Conservation (phyloP, 2,888 invertebrate species). For the Sycophila texana region DNA sequence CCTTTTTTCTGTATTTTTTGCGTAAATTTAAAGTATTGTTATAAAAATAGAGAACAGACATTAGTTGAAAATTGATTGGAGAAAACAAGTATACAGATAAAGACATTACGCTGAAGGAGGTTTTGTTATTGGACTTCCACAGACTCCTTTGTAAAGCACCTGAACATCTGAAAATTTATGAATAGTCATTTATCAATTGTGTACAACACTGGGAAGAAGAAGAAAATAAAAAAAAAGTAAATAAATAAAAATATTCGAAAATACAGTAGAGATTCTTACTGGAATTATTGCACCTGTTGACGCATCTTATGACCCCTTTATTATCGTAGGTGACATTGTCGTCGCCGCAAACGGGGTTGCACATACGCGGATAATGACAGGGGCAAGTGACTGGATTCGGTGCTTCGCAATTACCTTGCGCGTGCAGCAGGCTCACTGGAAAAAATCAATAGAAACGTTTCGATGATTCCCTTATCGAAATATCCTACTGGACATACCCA, state of each 20-base stretch:
- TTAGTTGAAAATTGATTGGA: not conserved
- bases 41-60: not conserved
- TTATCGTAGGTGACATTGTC: constrained; percentile 42
- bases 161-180: constrained; percentile 8
- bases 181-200: not conserved
- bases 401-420: not conserved
- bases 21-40: not conserved
- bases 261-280: constrained; percentile 3
- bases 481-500: too few relatives aligned
- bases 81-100: not conserved
- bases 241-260: not conserved
- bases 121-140: not conserved
- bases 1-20: not conserved
- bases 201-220: too few relatives aligned
- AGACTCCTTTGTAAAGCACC: constrained; percentile 5
- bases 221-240: not conserved
- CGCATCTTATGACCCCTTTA: constrained; percentile 26
- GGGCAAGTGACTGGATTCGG: not conserved
- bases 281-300: constrained; percentile 36
- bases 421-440: not conserved
- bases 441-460: not conserved
- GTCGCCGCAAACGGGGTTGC: constrained; percentile 39
- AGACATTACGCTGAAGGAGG: too few relatives aligned
- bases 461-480: too few relatives aligned
- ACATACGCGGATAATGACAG: constrained; percentile 20